A percentile compares a stretch with the other conserved stretches of the same genome.
Conservation (phyloP, 2,797 vertebrate species). For the Pantherophis alleghaniensis region DNA sequence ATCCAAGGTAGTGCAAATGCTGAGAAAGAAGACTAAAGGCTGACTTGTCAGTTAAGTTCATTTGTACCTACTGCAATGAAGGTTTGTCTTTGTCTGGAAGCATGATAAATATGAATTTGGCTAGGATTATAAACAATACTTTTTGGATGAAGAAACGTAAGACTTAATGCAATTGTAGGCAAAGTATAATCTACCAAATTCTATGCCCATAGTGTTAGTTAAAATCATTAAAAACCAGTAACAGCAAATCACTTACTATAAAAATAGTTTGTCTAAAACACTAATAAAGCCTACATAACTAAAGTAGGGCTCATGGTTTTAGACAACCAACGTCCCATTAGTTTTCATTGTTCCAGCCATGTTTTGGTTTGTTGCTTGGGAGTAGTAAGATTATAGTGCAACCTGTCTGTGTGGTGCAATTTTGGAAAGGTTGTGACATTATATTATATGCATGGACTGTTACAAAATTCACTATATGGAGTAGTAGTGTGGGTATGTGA, state of each 20-base stretch:
- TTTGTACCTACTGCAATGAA: background rate
- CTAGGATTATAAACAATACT: background rate
- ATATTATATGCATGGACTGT: background rate
- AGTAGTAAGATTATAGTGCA: background rate
- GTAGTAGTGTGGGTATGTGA: background rate
- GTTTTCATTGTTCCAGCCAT: background rate
- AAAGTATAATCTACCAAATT: background rate
- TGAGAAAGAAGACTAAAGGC: fast-evolving
- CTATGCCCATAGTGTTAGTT: background rate
- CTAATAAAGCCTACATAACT: background rate
- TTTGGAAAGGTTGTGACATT: background rate
- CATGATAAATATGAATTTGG: background rate
- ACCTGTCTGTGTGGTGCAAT: background rate
- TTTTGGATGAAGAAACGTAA: background rate
- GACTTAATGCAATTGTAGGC: background rate
- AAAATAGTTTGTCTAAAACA: background rate
- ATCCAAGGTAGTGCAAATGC: fast-evolving
- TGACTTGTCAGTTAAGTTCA: background rate
- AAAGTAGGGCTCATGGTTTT: background rate
- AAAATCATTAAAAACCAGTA: background rate
- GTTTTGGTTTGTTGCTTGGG: background rate
- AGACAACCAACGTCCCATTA: background rate
- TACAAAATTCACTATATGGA: background rate
- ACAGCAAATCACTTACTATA: background rate
- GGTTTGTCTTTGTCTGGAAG: fast-evolving